Conservation (phyloP, 2,888 invertebrate species). For the Scaptomyza tumidula region DNA sequence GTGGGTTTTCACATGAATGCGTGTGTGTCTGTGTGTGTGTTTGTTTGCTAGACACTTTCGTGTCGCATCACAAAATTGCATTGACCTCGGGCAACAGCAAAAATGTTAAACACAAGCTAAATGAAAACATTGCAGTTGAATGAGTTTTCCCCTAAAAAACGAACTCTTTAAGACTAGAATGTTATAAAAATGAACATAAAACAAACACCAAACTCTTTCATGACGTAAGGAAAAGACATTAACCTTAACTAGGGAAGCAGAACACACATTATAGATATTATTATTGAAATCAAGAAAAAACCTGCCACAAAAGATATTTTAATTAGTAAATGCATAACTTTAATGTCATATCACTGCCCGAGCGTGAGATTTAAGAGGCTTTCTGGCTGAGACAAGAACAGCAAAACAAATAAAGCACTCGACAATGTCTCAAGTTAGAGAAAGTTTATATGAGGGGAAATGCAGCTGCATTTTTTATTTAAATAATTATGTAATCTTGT, state of each 20-base stretch:
- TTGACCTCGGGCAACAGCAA: conserved; percentile 68
- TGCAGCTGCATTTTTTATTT: conserved; percentile 57
- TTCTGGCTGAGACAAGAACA: conserved; percentile 4
- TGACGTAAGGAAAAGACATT: neutral
- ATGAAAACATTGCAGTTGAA: conserved; percentile 40
- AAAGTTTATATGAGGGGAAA: conserved; percentile 56
- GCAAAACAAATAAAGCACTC: conserved; percentile 48
- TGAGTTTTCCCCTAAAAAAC: conserved; percentile 29
- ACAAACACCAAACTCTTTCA: neutral
- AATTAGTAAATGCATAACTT: conserved; percentile 19
- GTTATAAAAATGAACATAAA: neutral
- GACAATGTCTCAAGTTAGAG: conserved; percentile 72
- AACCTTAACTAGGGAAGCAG: too few relatives aligned
- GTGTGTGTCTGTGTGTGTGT: conserved; percentile 16
- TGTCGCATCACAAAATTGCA: conserved; percentile 64
- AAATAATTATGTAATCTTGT: conserved; percentile 72
- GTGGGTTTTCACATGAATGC: conserved; percentile 12
- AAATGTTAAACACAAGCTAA: conserved; percentile 43
- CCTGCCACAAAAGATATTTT: conserved; percentile 7
- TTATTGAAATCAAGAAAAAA: neutral
- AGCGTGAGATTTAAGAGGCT: neutral
- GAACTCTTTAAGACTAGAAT: conserved; percentile 32
- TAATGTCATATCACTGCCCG: conserved; percentile 9
- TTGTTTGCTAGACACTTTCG: conserved; percentile 59
- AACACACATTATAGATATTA: too few relatives aligned